Conservation (phyloP, 2,113 vertebrate genomes). For the Dasyurus viverrinus region DNA sequence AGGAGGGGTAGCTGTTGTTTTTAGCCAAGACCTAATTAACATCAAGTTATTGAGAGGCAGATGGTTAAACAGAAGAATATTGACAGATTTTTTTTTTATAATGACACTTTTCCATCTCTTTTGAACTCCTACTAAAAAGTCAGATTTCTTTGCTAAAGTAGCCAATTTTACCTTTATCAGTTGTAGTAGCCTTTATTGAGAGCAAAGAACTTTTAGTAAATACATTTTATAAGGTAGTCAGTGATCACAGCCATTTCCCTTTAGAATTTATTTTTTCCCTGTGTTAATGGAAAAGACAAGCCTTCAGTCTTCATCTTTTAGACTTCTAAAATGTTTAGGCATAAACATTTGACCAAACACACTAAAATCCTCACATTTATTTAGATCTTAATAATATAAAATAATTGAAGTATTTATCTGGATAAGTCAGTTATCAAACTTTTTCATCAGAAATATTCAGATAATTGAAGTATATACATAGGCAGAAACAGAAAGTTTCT, state of each 20-base stretch:
- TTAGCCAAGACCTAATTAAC: constrained; percentile 58
- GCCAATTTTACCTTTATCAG: constrained; percentile 37
- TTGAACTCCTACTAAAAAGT: background rate
- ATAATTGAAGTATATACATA: constrained; percentile 13
- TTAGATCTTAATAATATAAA: constrained; percentile 3
- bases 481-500: background rate
- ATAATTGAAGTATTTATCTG: constrained; percentile 25
- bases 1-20: constrained; percentile 51
- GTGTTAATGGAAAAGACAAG: constrained; percentile 35
- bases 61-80: constrained; percentile 58
- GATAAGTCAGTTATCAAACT: background rate
- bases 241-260: background rate
- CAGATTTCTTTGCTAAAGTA: constrained; percentile 35
- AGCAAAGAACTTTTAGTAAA: constrained; percentile 32
- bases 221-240: constrained; percentile 38
- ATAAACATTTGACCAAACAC: background rate
- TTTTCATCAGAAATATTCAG: constrained; percentile 5
- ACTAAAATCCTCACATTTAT: constrained; percentile 34
- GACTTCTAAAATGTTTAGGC: background rate
- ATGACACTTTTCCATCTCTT: background rate
- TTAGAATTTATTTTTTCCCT: background rate
- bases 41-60: constrained; percentile 60
- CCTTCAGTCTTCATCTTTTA: constrained; percentile 4
- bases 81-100: constrained; percentile 52
- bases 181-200: background rate